Percentiles rank a stretch among this genome's conserved stretches.
Conservation (phyloP, 2,797 vertebrate species). For the Phataginus tricuspis region DNA sequence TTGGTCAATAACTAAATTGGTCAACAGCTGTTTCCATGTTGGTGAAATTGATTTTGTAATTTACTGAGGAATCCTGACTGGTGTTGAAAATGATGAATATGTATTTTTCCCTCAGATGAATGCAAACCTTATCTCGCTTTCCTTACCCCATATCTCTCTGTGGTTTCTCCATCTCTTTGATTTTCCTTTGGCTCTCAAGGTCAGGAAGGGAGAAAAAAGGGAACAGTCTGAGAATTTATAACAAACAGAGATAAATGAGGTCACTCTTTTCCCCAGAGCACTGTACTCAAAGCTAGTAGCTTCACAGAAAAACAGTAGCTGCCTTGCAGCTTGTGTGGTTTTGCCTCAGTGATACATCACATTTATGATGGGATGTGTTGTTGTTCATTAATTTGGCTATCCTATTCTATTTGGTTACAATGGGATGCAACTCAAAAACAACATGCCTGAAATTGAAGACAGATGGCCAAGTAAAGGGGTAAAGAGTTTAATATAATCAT, state of each 20-base stretch:
- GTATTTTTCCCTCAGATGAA: slow-evolving; percentile 20
- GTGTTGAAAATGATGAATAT: not conserved
- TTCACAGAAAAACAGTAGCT: slow-evolving; percentile 78
- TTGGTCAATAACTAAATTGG: not conserved
- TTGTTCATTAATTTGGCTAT: slow-evolving; percentile 76
- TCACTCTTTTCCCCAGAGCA: slow-evolving; percentile 34
- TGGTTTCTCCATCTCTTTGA: not conserved
- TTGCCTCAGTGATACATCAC: slow-evolving; percentile 72
- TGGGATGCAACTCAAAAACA: slow-evolving; percentile 77
- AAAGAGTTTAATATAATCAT: slow-evolving; percentile 65
- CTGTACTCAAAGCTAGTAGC: slow-evolving; percentile 66
- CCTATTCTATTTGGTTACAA: slow-evolving; percentile 78
- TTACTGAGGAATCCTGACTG: slow-evolving; percentile 29
- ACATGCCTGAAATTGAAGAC: slow-evolving; percentile 82
- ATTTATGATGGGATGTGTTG: slow-evolving; percentile 71
- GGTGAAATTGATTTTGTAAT: not conserved
- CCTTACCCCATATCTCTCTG: not conserved
- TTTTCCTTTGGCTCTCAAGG: slow-evolving; percentile 38
- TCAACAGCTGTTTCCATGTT: not conserved
- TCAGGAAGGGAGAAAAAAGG: slow-evolving; percentile 43
- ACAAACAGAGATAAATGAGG: slow-evolving; percentile 58
- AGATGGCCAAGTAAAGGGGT: slow-evolving; percentile 71
- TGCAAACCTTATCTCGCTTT: not conserved
- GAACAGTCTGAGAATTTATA: slow-evolving; percentile 24
- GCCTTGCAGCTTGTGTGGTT: slow-evolving; percentile 76